These are phyloP conservation scores for Trichomalopsis sarcophagae DNA, from an alignment of 1,140 invertebrate genomes.

Conservation along the genomic window DNA sequence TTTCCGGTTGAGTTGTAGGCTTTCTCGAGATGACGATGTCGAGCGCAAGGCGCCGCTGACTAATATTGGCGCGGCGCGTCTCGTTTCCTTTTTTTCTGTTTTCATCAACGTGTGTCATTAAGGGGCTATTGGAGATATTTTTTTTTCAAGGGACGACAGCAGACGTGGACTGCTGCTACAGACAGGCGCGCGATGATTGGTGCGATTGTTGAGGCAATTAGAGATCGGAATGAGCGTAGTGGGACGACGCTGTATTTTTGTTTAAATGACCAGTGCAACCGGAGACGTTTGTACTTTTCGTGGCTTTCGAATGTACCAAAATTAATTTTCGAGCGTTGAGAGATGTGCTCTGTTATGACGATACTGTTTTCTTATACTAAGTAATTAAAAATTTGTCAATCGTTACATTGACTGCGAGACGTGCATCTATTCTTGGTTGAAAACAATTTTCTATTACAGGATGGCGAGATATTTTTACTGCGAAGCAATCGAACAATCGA, in stretches of 20 bases:
- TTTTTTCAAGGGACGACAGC: not conserved
- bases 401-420: no score
- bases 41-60: not conserved
- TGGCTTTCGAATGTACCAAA: not conserved
- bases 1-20: not conserved
- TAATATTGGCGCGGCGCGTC: not conserved
- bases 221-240: not conserved
- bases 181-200: not conserved
- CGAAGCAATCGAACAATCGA: not conserved
- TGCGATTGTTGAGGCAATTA: not conserved
- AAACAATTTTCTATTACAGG: conserved; percentile 12
- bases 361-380: not conserved
- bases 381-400: not conserved
- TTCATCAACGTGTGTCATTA: not conserved
- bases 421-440: not conserved
- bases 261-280: not conserved
- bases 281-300: not conserved
- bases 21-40: conserved; percentile 4
- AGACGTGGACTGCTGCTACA: no score
- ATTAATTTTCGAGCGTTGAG: not conserved
- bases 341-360: not conserved
- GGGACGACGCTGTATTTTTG: not conserved
- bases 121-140: not conserved
- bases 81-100: not conserved
- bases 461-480: not conserved